phyloP scores from a whole-genome alignment of 2,113 vertebrate genomes.

The Cynocephalus volans region DNA sequence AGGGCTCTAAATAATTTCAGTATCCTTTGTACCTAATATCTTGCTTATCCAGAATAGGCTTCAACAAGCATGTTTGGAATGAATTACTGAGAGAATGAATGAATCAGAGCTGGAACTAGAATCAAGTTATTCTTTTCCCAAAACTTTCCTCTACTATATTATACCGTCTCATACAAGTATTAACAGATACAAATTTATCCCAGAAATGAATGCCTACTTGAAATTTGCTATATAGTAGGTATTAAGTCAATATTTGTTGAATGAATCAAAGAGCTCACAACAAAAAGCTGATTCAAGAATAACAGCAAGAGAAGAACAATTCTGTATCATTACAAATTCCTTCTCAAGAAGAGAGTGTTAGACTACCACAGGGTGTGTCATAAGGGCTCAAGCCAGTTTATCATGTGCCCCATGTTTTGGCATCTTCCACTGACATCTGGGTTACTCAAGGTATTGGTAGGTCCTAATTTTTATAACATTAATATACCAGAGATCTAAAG shows the following conservation, averaged over 20 bases:
- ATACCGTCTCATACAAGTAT: neutral
- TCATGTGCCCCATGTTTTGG: neutral
- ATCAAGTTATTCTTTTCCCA: neutral
- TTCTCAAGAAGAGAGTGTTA: neutral
- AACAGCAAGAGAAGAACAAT: neutral
- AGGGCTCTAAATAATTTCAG: neutral
- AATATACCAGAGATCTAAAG: neutral
- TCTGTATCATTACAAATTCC: neutral
- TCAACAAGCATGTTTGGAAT: neutral
- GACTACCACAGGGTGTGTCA: no score
- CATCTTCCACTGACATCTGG: neutral
- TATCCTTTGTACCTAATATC: neutral
- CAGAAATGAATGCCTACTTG: neutral
- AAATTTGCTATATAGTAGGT: neutral
- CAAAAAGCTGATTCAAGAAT: neutral
- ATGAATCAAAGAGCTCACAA: neutral
- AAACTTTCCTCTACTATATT: neutral
- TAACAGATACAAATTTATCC: neutral
- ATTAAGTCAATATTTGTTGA: constrained; percentile 9
- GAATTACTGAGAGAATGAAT: neutral
- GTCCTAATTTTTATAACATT: neutral
- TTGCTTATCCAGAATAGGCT: neutral
- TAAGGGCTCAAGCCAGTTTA: neutral
- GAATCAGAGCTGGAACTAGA: constrained; percentile 43
- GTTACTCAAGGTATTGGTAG: neutral